These are phyloP conservation scores for Chymomyza amoena DNA, from an alignment of 2,888 invertebrate species.

Conservation along the genomic window DNA sequence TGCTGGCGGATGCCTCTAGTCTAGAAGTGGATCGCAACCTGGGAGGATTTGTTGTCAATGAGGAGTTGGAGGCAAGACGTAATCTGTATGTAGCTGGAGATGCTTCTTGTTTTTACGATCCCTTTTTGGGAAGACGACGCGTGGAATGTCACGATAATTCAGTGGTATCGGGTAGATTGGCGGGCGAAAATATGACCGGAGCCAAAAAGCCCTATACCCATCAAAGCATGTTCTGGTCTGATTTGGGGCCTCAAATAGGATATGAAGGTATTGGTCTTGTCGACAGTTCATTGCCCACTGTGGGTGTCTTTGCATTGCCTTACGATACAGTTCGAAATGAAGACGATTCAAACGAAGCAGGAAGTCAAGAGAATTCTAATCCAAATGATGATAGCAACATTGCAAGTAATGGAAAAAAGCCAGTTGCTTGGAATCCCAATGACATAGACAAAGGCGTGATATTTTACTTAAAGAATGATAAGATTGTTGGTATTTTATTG, in stretches of 20 bases:
- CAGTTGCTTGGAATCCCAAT: constrained; percentile 33
- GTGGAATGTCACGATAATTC: constrained; percentile 99
- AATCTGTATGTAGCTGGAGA: constrained; percentile 94
- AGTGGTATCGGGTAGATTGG: constrained; percentile 95
- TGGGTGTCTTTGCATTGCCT: constrained; percentile 88
- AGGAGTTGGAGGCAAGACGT: constrained; percentile 90
- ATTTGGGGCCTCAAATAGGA: constrained; percentile 93
- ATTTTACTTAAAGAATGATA: constrained; percentile 90
- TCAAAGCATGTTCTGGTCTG: constrained; percentile 99
- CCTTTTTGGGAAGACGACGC: constrained; percentile 89
- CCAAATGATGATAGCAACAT: background rate
- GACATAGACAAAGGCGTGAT: constrained; percentile 87
- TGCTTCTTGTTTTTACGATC: constrained; percentile 95
- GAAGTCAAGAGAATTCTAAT: background rate
- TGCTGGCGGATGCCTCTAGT: constrained; percentile 86
- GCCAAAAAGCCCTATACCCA: constrained; percentile 88
- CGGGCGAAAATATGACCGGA: constrained; percentile 98
- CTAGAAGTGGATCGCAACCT: constrained; percentile 88
- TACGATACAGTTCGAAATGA: constrained; percentile 39
- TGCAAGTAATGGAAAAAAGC: background rate
- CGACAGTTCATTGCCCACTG: constrained; percentile 91
- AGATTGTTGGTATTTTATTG: constrained; percentile 94
- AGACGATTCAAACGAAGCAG: constrained; percentile 79
- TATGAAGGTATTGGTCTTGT: constrained; percentile 96
- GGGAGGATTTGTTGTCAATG: constrained; percentile 94